Evolutionary conservation across 2,888 invertebrate genomes (phyloP).

Genomic region (Adineta ricciae): DNA sequence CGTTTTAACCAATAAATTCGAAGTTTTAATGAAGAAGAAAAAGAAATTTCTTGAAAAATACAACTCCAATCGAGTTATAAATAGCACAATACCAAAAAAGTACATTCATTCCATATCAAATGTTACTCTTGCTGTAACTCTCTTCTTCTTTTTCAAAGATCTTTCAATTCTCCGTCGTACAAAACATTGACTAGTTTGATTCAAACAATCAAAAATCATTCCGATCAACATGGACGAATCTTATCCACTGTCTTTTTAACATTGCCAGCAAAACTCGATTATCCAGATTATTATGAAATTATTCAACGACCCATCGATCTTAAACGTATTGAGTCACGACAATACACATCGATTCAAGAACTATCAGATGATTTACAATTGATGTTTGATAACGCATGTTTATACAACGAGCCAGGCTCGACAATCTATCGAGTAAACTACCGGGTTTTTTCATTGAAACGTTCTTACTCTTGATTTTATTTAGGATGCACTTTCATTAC

Average conservation of each 20-base stretch:
- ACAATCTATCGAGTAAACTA: conserved; percentile 25
- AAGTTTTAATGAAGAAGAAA: not conserved
- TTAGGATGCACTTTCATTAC: conserved; percentile 77
- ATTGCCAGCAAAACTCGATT: conserved; percentile 29
- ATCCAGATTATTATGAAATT: conserved; percentile 33
- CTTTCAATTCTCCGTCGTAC: not conserved
- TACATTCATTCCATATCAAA: not conserved
- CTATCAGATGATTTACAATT: conserved; percentile 27
- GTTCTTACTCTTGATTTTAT: conserved; percentile 26
- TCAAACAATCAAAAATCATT: not conserved
- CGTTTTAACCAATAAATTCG: not conserved
- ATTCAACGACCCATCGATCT: conserved; percentile 34
- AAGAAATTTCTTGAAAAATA: not conserved
- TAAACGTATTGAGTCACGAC: conserved; percentile 12
- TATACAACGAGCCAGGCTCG: conserved; percentile 33
- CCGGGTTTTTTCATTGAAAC: too few relatives aligned
- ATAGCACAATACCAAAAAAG: conserved; percentile 1
- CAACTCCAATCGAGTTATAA: not conserved
- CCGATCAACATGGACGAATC: conserved; percentile 14
- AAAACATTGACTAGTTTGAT: not conserved
- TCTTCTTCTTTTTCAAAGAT: not conserved
- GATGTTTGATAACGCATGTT: conserved; percentile 33
- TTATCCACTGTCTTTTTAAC: conserved; percentile 26
- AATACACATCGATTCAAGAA: conserved; percentile 21
- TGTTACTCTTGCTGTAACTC: too few relatives aligned